Conservation (phyloP, 2,113 vertebrate genomes). For the Pongo abelii region DNA sequence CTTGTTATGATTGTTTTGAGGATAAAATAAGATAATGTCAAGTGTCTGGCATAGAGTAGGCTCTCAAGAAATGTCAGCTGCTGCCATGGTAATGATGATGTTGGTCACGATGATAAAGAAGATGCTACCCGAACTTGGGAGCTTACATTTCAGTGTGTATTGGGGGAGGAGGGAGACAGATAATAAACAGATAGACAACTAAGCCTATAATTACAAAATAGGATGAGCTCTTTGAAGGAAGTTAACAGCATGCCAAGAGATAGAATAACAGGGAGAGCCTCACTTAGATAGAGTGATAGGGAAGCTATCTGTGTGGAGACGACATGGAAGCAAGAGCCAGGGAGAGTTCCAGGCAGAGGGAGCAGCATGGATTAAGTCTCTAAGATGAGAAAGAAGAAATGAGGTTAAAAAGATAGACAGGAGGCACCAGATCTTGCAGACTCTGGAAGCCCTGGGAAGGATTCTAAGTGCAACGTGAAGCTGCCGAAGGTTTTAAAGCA, state of each 20-base stretch:
- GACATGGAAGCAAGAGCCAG: neutral
- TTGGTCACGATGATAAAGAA: neutral
- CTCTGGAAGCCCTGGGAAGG: neutral
- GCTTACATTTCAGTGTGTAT: neutral
- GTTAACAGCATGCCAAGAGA: neutral
- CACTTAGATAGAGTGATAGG: neutral
- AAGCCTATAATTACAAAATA: neutral
- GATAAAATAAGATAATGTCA: too few relatives aligned
- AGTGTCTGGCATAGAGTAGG: too few relatives aligned
- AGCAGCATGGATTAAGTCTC: neutral
- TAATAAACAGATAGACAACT: neutral
- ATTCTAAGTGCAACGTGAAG: neutral
- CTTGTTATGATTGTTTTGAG: too few relatives aligned
- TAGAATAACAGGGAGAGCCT: neutral
- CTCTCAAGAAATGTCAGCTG: neutral
- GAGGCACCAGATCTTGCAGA: neutral
- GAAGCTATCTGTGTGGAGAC: neutral
- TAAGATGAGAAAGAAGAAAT: neutral
- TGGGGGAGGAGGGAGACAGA: neutral
- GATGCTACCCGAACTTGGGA: neutral
- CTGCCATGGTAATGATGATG: neutral
- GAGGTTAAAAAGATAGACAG: neutral
- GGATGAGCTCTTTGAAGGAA: neutral
- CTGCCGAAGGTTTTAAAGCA: neutral
- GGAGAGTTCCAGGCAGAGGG: neutral